Conservation (phyloP, 1,140 invertebrate species). For the Limonius californicus region DNA sequence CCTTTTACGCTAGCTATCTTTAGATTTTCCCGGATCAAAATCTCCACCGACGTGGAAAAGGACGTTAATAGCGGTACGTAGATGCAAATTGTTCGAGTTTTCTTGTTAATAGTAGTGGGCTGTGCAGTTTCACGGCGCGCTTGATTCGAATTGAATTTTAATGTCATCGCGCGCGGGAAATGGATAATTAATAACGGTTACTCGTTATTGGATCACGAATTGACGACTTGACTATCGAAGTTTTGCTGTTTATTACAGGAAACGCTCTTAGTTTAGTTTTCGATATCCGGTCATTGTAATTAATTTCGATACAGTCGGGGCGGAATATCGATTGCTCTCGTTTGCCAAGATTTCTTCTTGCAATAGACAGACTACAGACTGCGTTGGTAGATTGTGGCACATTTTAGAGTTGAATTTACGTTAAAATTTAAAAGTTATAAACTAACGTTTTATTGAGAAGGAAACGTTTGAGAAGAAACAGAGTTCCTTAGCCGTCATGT, state of each 20-base stretch:
- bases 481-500: too few species aligned
- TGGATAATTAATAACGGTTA: constrained; percentile 33
- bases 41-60: not conserved
- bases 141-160: constrained; percentile 41
- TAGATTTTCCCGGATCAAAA: too few species aligned
- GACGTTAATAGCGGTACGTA: not conserved
- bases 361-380: too few species aligned
- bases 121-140: constrained; percentile 33
- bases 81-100: constrained; percentile 22
- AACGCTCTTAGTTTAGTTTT: constrained; percentile 5
- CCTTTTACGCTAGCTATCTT: too few species aligned
- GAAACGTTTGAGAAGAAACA: too few species aligned
- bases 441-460: too few species aligned
- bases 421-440: too few species aligned
- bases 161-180: constrained; percentile 40
- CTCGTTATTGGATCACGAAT: constrained; percentile 10
- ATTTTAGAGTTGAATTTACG: too few species aligned
- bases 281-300: constrained; percentile 7
- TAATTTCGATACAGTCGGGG: not conserved
- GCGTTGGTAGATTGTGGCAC: too few species aligned
- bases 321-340: not conserved
- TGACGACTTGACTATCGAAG: not conserved
- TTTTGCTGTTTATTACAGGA: constrained; percentile 7
- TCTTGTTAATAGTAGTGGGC: constrained; percentile 19
- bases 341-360: not conserved